Evolutionary conservation across 2,797 vertebrate genomes (phyloP).

Genomic region (Chromis chromis): DNA sequence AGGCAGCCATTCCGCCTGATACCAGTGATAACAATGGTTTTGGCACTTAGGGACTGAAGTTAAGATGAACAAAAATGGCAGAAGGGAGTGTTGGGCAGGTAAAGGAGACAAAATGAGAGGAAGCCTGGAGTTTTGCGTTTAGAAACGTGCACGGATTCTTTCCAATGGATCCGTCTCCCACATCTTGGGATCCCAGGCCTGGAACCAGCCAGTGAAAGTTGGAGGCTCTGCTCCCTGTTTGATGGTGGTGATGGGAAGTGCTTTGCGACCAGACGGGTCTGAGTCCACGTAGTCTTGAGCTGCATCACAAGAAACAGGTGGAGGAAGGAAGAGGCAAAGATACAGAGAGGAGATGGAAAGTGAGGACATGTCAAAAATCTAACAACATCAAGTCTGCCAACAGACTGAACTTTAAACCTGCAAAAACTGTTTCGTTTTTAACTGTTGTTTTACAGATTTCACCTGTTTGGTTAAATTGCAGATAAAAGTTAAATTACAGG

Average conservation of each 20-base stretch:
- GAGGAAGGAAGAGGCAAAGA: not conserved
- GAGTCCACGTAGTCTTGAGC: constrained; percentile 84
- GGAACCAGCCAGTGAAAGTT: constrained; percentile 88
- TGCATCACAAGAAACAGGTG: constrained; percentile 44
- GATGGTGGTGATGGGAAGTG: constrained; percentile 81
- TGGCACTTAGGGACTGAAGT: constrained; percentile 69
- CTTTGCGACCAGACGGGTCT: constrained; percentile 82
- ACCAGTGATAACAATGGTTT: constrained; percentile 41
- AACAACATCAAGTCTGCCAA: not conserved
- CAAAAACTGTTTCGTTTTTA: too few relatives aligned
- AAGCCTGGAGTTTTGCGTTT: constrained; percentile 30
- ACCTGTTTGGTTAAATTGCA: too few relatives aligned
- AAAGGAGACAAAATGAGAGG: not conserved
- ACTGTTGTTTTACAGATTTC: too few relatives aligned
- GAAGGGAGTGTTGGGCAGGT: constrained; percentile 13
- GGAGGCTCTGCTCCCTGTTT: constrained; percentile 85
- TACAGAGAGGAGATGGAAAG: not conserved
- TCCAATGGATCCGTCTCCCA: constrained; percentile 83
- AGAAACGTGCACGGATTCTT: constrained; percentile 75
- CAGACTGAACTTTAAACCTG: too few relatives aligned
- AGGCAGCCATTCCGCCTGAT: constrained; percentile 35
- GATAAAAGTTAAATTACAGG: too few relatives aligned
- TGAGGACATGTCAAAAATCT: not conserved
- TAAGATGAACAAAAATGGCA: constrained; percentile 35
- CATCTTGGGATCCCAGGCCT: constrained; percentile 86